These are phyloP conservation scores for Australoheros facetus DNA, from an alignment of 2,797 vertebrate species.

Conservation along the genomic window DNA sequence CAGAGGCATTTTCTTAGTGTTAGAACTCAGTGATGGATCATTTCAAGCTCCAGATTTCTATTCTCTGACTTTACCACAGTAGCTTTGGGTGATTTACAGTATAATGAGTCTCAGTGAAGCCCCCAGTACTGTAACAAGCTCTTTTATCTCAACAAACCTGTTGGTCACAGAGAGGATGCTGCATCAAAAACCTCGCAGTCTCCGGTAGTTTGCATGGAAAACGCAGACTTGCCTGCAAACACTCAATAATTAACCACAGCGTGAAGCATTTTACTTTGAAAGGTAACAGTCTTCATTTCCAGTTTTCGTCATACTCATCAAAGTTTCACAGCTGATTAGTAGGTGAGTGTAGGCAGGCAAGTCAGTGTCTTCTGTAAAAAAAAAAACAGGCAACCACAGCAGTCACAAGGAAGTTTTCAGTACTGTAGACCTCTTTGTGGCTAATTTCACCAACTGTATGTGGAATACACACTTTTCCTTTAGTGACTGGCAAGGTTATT, in stretches of 20 bases:
- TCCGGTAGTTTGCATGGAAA: neutral
- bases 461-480: too few species aligned
- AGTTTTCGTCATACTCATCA: neutral
- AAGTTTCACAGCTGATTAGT: neutral
- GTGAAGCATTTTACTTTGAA: fast-evolving
- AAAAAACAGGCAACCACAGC: neutral
- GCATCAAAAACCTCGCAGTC: neutral
- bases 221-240: neutral
- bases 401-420: neutral
- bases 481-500: too few species aligned
- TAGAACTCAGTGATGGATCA: neutral
- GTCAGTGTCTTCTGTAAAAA: neutral
- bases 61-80: neutral
- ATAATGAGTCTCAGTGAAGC: neutral
- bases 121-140: neutral
- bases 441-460: neutral
- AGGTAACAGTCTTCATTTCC: neutral
- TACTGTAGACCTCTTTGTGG: neutral
- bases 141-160: neutral
- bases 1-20: constrained; percentile 1
- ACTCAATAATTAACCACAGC: neutral
- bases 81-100: neutral
- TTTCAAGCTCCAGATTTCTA: neutral
- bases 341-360: neutral
- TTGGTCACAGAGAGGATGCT: neutral